These are phyloP conservation scores for Sapayoa aenigma DNA, from an alignment of 2,113 vertebrate genomes.

Conservation along the genomic window DNA sequence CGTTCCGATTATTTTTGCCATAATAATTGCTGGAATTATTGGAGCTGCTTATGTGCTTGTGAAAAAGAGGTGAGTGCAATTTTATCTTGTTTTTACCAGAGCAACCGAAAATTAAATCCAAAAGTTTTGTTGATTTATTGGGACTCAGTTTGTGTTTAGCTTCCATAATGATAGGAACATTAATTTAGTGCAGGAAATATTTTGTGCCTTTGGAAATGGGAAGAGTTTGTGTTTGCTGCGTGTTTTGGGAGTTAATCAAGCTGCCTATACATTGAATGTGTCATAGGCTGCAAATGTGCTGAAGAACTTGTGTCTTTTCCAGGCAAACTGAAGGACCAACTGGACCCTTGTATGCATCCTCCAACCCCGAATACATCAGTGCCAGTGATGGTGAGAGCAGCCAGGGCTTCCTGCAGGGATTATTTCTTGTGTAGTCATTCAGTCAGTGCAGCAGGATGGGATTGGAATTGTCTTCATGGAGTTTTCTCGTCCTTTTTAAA, in stretches of 20 bases:
- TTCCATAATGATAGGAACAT: background rate
- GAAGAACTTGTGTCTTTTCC: background rate
- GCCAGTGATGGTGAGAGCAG: slow-evolving; percentile 88
- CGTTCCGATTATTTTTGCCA: slow-evolving; percentile 84
- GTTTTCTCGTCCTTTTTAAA: background rate
- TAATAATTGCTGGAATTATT: slow-evolving; percentile 82
- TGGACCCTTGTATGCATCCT: slow-evolving; percentile 91
- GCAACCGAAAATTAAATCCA: background rate
- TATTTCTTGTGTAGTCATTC: accelerated
- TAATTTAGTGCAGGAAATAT: background rate
- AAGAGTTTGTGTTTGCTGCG: background rate
- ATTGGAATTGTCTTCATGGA: background rate
- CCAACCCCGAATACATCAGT: slow-evolving; percentile 95
- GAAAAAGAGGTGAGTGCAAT: slow-evolving; percentile 85
- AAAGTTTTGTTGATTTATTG: background rate
- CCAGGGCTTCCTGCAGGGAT: background rate
- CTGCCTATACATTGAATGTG: background rate
- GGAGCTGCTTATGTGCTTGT: slow-evolving; percentile 80
- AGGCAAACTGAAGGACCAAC: slow-evolving; percentile 92
- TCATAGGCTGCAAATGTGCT: background rate
- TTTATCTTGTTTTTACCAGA: background rate
- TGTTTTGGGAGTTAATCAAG: background rate
- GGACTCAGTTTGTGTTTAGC: background rate
- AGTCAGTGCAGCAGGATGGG: background rate
- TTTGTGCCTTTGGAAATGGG: background rate